These are phyloP conservation scores for Aporophyla lueneburgensis DNA, from an alignment of 2,888 invertebrate species.

Conservation along the genomic window DNA sequence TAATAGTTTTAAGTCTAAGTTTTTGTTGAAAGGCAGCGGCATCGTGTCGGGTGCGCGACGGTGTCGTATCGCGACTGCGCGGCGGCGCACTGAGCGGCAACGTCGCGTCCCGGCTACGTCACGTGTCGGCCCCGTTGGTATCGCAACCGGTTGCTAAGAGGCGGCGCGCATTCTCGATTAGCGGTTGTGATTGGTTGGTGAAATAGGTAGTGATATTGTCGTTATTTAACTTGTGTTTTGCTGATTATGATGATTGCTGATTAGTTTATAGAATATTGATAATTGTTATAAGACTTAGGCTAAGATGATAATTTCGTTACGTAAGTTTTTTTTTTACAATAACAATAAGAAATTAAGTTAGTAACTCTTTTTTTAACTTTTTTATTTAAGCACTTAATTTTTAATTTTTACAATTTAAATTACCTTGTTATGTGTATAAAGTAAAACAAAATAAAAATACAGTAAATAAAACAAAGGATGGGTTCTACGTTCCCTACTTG, in stretches of 20 bases:
- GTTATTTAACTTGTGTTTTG: neutral
- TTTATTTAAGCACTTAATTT: too few relatives aligned
- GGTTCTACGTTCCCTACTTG: too few relatives aligned
- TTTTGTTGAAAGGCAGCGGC: slow-evolving; percentile 83
- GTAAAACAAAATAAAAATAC: neutral
- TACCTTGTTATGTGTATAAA: too few relatives aligned
- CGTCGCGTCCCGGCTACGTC: slow-evolving; percentile 70
- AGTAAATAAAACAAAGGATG: neutral
- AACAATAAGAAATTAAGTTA: too few relatives aligned
- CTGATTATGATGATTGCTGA: neutral
- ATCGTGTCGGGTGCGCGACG: slow-evolving; percentile 70
- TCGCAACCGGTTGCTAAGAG: slow-evolving; percentile 60
- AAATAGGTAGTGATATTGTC: too few relatives aligned
- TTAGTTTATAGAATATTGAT: neutral
- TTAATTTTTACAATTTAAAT: too few relatives aligned
- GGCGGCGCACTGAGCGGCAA: slow-evolving; percentile 68
- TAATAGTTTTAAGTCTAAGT: slow-evolving; percentile 79
- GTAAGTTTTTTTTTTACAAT: neutral
- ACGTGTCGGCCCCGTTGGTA: slow-evolving; percentile 58
- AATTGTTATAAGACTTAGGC: neutral
- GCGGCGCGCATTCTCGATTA: slow-evolving; percentile 38
- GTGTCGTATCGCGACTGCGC: slow-evolving; percentile 62
- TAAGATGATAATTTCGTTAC: neutral
- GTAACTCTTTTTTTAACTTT: too few relatives aligned
- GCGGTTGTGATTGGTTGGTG: neutral